Evolutionary conservation across 2,113 vertebrate species (phyloP), one percentile per base, ranked within the genome.

Genomic region (Rhea pennata): DNA sequence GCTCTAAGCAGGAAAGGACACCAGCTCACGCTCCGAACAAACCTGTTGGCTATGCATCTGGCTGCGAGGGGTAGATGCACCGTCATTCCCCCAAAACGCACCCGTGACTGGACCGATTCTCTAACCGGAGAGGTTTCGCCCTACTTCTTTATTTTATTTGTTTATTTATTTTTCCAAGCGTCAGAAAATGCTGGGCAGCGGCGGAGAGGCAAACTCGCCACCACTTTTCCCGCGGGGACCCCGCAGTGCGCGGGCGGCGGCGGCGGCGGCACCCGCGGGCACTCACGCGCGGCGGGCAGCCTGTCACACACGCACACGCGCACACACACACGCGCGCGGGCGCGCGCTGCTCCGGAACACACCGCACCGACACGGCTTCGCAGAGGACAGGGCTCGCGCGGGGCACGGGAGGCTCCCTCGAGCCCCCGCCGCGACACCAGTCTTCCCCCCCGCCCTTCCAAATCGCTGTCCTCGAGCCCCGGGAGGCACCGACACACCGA

Each of bases 41-140:
- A 97, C 97, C 97, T 96, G 97, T 92, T 96, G 96, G 95, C 92
- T 74, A 0, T 5, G 39, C 33, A 90, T 70, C 56, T 26, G 21
- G 27, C 23, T 76, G 78, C 40, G 53, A 70, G 64, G 84, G 84
- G 58, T 7, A 31, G 82, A 95, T 96, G 97, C 97, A 97, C 76
- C 54, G 94, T 96, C 97, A 97, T 92, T 15, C 48, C 87, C 76
- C 51, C 27, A 19, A 71, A 74, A 59, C 40, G 33, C 65, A 12
- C 65, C 61, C 40, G 61, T 16, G 65, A 73, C 74, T 51, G 27
- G 83, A 58, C 78, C 50, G n/a, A 27, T 50, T n/a, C 75, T 40
- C 7, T 19, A 12, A 27, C 21, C 33, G 50, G 42, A 27, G 71
- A 11, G 58, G 44, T 79, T 26, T 61, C 58, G 6, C 72, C 20